Evolutionary conservation across 2,888 invertebrate species (phyloP), one percentile per base, ranked within the genome.

Genomic region (Timema cristinae): DNA sequence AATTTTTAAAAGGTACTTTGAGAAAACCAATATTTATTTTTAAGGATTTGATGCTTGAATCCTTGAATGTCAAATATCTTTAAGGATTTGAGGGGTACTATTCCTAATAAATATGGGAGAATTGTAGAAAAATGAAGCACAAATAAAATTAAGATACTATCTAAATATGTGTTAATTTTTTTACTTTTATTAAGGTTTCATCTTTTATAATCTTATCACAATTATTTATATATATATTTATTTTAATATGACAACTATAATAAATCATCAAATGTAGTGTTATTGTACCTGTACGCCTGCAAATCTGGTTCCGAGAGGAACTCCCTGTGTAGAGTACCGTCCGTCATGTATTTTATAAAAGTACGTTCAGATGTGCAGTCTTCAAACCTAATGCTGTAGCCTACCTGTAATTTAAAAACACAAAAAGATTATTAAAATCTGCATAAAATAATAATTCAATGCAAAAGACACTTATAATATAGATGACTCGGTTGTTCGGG

Each of bases 331-430:
- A 99, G 83, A 79, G 98, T 99, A 79, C 99, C 99, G 83, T 99
- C 99, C 50, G 99, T 99, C 98, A 99, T 98, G 81, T 99, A 99
- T 83, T 99, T 99, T 68, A 99, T 89, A 32, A 95, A 86, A 8
- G 99, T 99, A 77, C 97, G 87, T 81, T 98, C 98, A 5, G 97
- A 97, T 0, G 98, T 98, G 81, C 98, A 99, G 81, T 99, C 99
- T 85, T 99, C 99, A 85, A 99, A 99, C 77, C 99, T 88, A 79
- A 99, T 99, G 77, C 86, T 87, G 81, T 90, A 90, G 13, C 90
- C 90, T 68, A 89, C 88, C 84, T 86, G 72, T 11, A 77, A 69
- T 32, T 32, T 32, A 32, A 32, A 32, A 32, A 32, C 4, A 32
- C 32, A 32, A 32, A 32, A 32, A 32, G 32, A 4, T 32, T 32